Evolutionary conservation across 2,113 vertebrate species (phyloP).

Genomic region (Amia ocellicauda): DNA sequence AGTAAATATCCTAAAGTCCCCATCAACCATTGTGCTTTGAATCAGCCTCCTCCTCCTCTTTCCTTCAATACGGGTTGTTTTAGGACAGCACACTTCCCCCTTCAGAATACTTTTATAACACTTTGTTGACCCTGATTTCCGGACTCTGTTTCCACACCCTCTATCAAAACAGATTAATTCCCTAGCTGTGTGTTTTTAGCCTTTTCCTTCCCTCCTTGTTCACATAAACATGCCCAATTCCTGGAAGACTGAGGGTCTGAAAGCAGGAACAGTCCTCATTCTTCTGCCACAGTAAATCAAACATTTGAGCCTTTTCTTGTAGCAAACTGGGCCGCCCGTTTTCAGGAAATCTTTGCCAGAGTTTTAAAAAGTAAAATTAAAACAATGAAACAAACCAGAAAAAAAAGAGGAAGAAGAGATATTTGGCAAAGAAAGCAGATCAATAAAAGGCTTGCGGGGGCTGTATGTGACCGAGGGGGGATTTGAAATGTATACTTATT

Average conservation of each 20-base stretch:
- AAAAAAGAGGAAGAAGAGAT: too few species aligned
- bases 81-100: slow-evolving; percentile 28
- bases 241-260: background rate
- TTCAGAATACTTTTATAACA: slow-evolving; percentile 24
- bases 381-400: too few species aligned
- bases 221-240: slow-evolving; percentile 1
- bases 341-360: too few species aligned
- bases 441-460: too few species aligned
- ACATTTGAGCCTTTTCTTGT: background rate
- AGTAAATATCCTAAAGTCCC: too few species aligned
- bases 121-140: slow-evolving; percentile 40
- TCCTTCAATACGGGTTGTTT: slow-evolving; percentile 22
- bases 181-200: slow-evolving; percentile 16
- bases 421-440: too few species aligned
- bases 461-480: too few species aligned
- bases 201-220: slow-evolving; percentile 11
- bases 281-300: slow-evolving; percentile 9
- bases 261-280: slow-evolving; percentile 17
- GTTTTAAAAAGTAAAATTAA: too few species aligned
- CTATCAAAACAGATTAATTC: slow-evolving; percentile 32
- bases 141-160: slow-evolving; percentile 25
- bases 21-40: too few species aligned
- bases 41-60: background rate
- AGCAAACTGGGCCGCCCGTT: too few species aligned
- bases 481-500: too few species aligned